Evolutionary conservation across 2,797 vertebrate species (phyloP), one percentile per base, ranked within the genome.

Genomic region (Tragopan temminckii): DNA sequence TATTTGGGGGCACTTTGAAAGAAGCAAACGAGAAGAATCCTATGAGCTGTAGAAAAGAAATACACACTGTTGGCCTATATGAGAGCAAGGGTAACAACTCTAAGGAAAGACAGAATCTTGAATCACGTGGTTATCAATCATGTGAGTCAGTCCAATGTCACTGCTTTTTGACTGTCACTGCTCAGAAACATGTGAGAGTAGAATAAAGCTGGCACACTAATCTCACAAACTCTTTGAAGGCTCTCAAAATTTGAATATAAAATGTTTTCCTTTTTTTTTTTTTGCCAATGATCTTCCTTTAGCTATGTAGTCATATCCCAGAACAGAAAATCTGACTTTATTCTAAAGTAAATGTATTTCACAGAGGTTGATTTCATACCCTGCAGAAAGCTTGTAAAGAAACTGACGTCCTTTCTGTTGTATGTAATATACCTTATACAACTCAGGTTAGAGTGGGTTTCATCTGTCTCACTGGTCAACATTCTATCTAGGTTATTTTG

Each of bases 301-400:
- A 48, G 21, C 31, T 82, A 42, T 17, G n/a, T 8, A 45, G 7
- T 6, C 42, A 75, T 31, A 40, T 69, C 53, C n/a, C 80, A 70
- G 52, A 85, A 77, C 0, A 5, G 21, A 83, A 43, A 85, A n/a
- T 52, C 11, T 24, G 69, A 29, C 25, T 38, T 70, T 11, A 6
- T 90, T 91, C 69, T n/a, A 55, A 72, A 71, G 9, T 35, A 80
- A 85, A 58, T 48, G 18, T 59, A 1, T 85, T 88, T 50, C 76
- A 86, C 38, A 82, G 11, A 85, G 55, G 20, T 40, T 74, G 50
- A 87, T 88, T 87, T 64, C 67, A 42, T 42, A 67, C 17, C 25
- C 29, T 66, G 24, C 17, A 67, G 61, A 92, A 89, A 77, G 43
- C 12, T 8, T n/a, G 29, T 62, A 45, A 76, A 77, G 45, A 27